Evolutionary conservation across 2,888 invertebrate genomes (phyloP).

Genomic region (Cartodere bifasciata): DNA sequence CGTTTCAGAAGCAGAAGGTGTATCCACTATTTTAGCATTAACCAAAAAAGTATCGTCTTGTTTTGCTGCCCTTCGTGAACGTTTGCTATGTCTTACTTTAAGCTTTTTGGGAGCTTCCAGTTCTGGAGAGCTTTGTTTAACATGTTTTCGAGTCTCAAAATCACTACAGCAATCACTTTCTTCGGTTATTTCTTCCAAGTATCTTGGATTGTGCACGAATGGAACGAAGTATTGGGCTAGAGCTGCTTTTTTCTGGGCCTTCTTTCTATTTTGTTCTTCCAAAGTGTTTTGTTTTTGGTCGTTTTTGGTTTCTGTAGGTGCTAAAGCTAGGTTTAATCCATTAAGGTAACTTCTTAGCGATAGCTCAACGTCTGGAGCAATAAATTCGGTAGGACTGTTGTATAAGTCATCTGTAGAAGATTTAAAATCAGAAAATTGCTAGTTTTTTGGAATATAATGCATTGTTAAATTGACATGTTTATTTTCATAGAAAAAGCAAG

Average conservation of each 20-base stretch:
- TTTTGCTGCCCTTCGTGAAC: slow-evolving; percentile 8
- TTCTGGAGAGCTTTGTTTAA: slow-evolving; percentile 25
- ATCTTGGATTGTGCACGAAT: slow-evolving; percentile 48
- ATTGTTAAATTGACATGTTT: no score
- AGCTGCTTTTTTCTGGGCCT: slow-evolving; percentile 41
- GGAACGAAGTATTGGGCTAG: slow-evolving; percentile 45
- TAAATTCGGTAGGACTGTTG: no score
- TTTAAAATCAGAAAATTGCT: no score
- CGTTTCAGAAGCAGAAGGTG: slow-evolving; percentile 34
- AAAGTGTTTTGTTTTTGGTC: slow-evolving; percentile 26
- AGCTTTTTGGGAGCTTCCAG: slow-evolving; percentile 14
- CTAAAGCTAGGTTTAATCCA: slow-evolving; percentile 42
- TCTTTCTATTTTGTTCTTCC: slow-evolving; percentile 31
- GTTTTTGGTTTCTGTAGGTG: slow-evolving; percentile 23
- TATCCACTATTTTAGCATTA: slow-evolving; percentile 42
- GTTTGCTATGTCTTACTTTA: slow-evolving; percentile 9
- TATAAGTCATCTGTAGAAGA: no score
- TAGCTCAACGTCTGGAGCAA: slow-evolving; percentile 45
- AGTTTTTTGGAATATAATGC: no score
- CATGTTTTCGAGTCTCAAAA: slow-evolving; percentile 26
- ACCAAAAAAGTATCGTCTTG: slow-evolving; percentile 34
- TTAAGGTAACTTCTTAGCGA: slow-evolving; percentile 43
- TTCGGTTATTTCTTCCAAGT: slow-evolving; percentile 65
- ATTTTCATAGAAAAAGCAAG: no score
- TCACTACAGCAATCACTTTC: slow-evolving; percentile 58